phyloP scores from a whole-genome alignment of 2,113 vertebrate genomes.

The Typhlomys cinereus region DNA sequence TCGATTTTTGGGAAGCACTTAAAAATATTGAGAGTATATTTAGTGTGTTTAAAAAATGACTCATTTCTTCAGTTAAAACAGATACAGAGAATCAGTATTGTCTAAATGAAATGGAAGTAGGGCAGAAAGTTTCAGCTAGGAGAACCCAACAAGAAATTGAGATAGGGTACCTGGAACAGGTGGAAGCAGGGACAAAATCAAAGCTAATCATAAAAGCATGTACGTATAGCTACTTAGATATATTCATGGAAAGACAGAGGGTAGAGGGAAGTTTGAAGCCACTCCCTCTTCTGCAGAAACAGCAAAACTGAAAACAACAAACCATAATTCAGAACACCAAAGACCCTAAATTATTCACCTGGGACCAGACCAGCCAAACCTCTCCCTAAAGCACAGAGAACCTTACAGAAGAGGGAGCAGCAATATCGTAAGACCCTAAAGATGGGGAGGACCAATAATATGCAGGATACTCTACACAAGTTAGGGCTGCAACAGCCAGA shows the following conservation, averaged over 20 bases:
- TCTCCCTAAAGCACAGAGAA: too few species aligned
- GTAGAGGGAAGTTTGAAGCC: neutral
- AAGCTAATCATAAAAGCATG: neutral
- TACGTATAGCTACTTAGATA: too few species aligned
- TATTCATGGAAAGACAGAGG: neutral
- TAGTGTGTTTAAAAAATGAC: neutral
- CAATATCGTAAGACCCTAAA: too few species aligned
- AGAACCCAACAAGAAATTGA: neutral
- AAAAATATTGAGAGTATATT: neutral
- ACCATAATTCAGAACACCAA: too few species aligned
- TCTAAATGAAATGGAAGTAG: neutral
- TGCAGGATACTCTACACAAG: too few species aligned
- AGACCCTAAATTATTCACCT: too few species aligned
- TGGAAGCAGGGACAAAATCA: neutral
- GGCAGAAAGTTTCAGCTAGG: neutral
- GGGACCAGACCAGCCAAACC: too few species aligned
- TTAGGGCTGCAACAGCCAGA: too few species aligned
- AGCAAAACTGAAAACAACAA: too few species aligned
- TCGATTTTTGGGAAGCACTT: neutral
- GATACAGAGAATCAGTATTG: neutral
- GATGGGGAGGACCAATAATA: too few species aligned
- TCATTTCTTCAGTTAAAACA: neutral
- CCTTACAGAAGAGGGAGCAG: too few species aligned
- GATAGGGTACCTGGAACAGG: neutral
- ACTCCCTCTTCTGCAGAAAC: too few species aligned